Evolutionary conservation across 2,113 vertebrate species (phyloP), one percentile per base, ranked within the genome.

Genomic region (Thomomys bottae): DNA sequence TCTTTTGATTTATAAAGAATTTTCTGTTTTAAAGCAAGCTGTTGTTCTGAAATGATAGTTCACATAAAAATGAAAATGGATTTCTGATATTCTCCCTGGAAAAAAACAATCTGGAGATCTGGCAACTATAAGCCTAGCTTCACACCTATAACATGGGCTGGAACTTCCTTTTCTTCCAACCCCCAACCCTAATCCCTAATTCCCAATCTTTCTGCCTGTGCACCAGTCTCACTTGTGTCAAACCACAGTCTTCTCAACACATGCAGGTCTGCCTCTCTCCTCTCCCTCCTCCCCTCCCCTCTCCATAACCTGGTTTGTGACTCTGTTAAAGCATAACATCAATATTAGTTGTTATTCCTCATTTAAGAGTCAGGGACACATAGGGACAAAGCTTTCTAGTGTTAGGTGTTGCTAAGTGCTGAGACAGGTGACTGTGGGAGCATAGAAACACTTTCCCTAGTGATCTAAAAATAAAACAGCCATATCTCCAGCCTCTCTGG

Each of bases 381-480:
- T 40, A 71, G 59, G 67, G 78, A 85, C 78, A 32, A 45, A 81
- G 42, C 77, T 95, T 91, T 88, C 95, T 91, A 93, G 89, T 71
- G 71, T 83, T 87, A 63, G 68, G 83, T 71, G 92, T 91, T 92
- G 85, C 82, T 88, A 88, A 93, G 66, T 8, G 7, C 83, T 42
- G 63, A 82, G 89, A 92, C 70, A 91, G 88, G 88, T 78, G 88
- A 83, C 84, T 10, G 73, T 88, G 78, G 59, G 90, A 68, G 63
- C 64, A 82, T 83, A 73, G 88, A 91, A 91, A 88, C 49, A 18
- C 32, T 87, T 76, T 80, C 78, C 82, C 79, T 85, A 67, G 88
- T 87, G 84, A 84, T 61, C 18, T 18, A 70, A 93, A 89, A 88
- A 88, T 81, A 80, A 80, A 83, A 30, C 32, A n/a, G 71, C 80